Percentiles rank a stretch among this genome's conserved stretches.
Conservation (phyloP, 2,797 vertebrate genomes). For the Tachyglossus aculeatus region DNA sequence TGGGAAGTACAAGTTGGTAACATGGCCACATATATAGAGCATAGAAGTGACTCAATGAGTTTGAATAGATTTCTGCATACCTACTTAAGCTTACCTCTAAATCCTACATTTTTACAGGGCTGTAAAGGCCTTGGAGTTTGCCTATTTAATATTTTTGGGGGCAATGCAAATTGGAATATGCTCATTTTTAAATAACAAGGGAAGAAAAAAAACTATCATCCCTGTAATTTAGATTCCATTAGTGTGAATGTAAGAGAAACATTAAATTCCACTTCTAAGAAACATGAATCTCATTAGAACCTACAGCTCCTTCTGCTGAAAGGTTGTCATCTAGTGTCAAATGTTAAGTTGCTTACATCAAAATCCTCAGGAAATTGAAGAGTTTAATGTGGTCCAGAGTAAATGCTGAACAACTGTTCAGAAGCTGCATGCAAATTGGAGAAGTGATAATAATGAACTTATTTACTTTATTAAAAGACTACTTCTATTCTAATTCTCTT, state of each 20-base stretch:
- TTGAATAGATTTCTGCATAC: too few relatives aligned
- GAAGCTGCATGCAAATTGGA: constrained; percentile 17
- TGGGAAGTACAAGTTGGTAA: too few relatives aligned
- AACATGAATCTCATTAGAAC: constrained; percentile 21
- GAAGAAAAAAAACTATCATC: constrained; percentile 15
- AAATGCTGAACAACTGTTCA: not conserved
- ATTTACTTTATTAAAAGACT: constrained; percentile 10
- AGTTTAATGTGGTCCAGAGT: not conserved
- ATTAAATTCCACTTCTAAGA: constrained; percentile 26
- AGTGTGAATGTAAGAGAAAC: constrained; percentile 35
- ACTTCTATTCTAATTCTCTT: constrained; percentile 5
- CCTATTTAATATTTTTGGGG: constrained; percentile 41
- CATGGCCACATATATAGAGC: too few relatives aligned
- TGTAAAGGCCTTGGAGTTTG: too few relatives aligned
- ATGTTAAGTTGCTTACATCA: constrained; percentile 23
- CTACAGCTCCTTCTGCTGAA: constrained; percentile 9
- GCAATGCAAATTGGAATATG: constrained; percentile 24
- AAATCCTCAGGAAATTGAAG: constrained; percentile 3
- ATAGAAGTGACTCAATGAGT: too few relatives aligned
- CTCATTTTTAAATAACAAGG: constrained; percentile 25
- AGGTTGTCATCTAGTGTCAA: constrained; percentile 7
- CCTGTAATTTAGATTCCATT: constrained; percentile 36
- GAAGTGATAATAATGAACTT: constrained; percentile 24
- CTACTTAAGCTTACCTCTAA: too few relatives aligned
- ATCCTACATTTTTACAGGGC: too few relatives aligned